These are phyloP conservation scores for Heliconius charithonia DNA, from an alignment of 2,888 invertebrate species.

Conservation along the genomic window DNA sequence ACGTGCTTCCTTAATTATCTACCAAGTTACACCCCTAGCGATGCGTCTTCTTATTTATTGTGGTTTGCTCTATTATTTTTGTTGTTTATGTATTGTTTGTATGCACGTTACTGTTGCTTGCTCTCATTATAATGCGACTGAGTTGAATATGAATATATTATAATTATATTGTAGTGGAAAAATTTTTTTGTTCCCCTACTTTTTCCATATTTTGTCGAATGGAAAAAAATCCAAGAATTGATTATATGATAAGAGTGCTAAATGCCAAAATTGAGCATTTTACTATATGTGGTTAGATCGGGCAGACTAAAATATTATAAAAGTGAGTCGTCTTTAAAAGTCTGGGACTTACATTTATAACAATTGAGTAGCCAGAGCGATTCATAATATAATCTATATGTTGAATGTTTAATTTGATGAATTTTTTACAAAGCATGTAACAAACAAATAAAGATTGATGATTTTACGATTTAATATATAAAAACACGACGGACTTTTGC, in stretches of 20 bases:
- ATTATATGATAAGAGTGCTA: not conserved
- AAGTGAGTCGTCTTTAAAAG: too few relatives aligned
- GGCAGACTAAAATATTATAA: too few relatives aligned
- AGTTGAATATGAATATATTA: not conserved
- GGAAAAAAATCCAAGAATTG: not conserved
- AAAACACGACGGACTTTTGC: not conserved
- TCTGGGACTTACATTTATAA: not conserved
- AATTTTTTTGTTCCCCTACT: not conserved
- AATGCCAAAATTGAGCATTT: not conserved
- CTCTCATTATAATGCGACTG: not conserved
- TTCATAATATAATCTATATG: not conserved
- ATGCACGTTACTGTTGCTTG: constrained; percentile 3
- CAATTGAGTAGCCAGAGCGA: too few relatives aligned
- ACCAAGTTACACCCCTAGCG: not conserved
- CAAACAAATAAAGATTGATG: not conserved
- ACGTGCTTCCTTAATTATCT: constrained; percentile 30
- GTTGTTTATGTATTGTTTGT: constrained; percentile 3
- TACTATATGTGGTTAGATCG: too few relatives aligned
- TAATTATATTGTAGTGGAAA: too few relatives aligned
- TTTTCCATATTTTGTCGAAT: not conserved
- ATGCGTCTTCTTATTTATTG: constrained; percentile 23
- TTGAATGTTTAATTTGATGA: not conserved
- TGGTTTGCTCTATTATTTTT: constrained; percentile 20
- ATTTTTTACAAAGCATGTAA: not conserved
- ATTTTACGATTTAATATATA: not conserved